Conservation (phyloP, 2,113 vertebrate species). For the Pedetes capensis region DNA sequence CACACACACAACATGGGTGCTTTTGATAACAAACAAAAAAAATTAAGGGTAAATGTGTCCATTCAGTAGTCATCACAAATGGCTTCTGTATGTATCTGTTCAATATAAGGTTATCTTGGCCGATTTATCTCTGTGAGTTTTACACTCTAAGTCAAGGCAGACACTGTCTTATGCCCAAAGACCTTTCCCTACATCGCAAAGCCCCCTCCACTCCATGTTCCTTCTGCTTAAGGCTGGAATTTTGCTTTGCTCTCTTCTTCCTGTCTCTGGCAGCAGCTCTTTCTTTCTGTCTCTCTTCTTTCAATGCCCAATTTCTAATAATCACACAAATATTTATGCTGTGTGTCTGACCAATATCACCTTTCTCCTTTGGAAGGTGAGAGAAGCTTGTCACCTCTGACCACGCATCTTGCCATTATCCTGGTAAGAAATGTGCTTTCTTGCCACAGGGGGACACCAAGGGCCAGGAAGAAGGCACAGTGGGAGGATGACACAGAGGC, state of each 20-base stretch:
- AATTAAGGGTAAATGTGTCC: background rate
- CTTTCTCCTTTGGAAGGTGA: background rate
- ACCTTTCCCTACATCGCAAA: background rate
- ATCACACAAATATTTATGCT: background rate
- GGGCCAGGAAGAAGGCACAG: background rate
- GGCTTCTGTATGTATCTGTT: background rate
- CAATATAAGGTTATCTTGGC: background rate
- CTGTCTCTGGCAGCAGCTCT: background rate
- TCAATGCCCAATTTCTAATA: background rate
- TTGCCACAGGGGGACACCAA: background rate
- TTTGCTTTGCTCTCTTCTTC: background rate
- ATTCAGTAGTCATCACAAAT: background rate
- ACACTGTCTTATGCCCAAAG: background rate
- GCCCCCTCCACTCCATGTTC: too few relatives aligned
- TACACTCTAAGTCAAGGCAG: background rate
- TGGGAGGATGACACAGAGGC: rapidly evolving
- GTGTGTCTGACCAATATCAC: background rate
- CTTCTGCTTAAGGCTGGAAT: background rate
- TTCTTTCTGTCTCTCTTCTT: background rate
- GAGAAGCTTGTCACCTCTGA: background rate
- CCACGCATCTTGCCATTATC: background rate
- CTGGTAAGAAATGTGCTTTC: background rate
- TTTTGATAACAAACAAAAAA: background rate
- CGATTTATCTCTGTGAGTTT: background rate
- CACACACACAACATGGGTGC: background rate